Evolutionary conservation across 2,113 vertebrate genomes (phyloP).

Genomic region (Rhinichthys klamathensis): DNA sequence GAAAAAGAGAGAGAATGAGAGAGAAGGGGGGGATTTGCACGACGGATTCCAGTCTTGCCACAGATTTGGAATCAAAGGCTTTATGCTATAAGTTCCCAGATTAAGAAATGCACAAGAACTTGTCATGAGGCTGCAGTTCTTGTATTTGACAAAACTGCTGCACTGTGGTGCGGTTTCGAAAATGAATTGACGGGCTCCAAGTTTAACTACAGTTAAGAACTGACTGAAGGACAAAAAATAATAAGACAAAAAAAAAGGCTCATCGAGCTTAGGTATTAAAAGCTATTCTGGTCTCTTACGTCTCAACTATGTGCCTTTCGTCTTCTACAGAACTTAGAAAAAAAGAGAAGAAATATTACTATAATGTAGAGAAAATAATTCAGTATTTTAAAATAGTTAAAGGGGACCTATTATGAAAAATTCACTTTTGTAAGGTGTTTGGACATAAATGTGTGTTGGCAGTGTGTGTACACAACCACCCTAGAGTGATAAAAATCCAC

Average conservation of each 20-base stretch:
- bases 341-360: not conserved
- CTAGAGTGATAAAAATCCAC: no score
- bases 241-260: not conserved
- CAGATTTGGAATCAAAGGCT: slow-evolving; percentile 69
- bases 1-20: not conserved
- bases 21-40: slow-evolving; percentile 29
- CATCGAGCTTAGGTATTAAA: slow-evolving; percentile 23
- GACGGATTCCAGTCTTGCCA: slow-evolving; percentile 25
- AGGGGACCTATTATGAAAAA: no score
- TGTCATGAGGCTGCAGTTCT: slow-evolving; percentile 27
- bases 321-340: slow-evolving; percentile 5
- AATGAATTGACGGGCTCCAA: not conserved
- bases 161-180: not conserved
- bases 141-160: slow-evolving; percentile 3
- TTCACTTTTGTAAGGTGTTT: no score
- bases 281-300: slow-evolving; percentile 31
- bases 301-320: not conserved
- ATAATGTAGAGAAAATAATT: not conserved
- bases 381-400: not conserved
- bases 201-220: slow-evolving; percentile 15
- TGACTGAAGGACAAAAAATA: slow-evolving; percentile 25
- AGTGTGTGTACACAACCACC: no score
- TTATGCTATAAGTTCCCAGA: slow-evolving; percentile 68
- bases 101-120: slow-evolving; percentile 60
- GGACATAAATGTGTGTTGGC: no score